Percentiles rank a stretch among this genome's conserved stretches.
phyloP scores from a whole-genome alignment of 1,140 invertebrate species.

The Aricia agestis region DNA sequence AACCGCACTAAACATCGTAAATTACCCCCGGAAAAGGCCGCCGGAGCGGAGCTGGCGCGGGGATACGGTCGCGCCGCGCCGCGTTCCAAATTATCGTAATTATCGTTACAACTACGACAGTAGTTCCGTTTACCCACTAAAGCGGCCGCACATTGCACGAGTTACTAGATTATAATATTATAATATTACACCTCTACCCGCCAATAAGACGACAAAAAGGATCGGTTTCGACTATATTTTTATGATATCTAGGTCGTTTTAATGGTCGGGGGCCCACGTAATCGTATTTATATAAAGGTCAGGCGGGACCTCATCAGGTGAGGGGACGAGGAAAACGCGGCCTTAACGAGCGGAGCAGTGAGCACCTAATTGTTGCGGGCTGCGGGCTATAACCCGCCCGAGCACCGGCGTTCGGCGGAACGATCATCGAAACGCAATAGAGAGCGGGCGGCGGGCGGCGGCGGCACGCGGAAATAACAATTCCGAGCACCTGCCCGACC shows the following conservation, averaged over 20 bases:
- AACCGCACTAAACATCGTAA: conserved; percentile 1
- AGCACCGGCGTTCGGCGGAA: not conserved
- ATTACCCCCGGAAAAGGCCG: not conserved
- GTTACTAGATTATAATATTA: too few species aligned
- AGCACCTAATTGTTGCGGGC: not conserved
- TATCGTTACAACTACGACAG: not conserved
- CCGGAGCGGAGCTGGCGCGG: not conserved
- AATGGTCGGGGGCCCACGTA: not conserved
- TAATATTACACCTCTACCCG: too few species aligned
- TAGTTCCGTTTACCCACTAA: too few species aligned
- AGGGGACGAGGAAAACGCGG: not conserved
- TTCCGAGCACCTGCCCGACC: conserved; percentile 44
- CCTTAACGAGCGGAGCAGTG: not conserved
- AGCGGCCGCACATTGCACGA: too few species aligned
- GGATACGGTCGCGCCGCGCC: too few species aligned
- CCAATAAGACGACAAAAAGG: too few species aligned
- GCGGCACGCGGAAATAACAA: conserved; percentile 33
- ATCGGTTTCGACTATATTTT: too few species aligned
- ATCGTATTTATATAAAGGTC: not conserved
- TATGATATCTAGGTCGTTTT: not conserved
- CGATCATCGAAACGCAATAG: not conserved
- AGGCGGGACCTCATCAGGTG: not conserved
- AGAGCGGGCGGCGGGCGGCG: not conserved
- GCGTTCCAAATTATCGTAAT: too few species aligned
- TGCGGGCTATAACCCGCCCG: not conserved